Percentiles rank a stretch among this genome's conserved stretches.
phyloP scores from a whole-genome alignment of 2,113 vertebrate species.

The Tachuris rubrigastra region DNA sequence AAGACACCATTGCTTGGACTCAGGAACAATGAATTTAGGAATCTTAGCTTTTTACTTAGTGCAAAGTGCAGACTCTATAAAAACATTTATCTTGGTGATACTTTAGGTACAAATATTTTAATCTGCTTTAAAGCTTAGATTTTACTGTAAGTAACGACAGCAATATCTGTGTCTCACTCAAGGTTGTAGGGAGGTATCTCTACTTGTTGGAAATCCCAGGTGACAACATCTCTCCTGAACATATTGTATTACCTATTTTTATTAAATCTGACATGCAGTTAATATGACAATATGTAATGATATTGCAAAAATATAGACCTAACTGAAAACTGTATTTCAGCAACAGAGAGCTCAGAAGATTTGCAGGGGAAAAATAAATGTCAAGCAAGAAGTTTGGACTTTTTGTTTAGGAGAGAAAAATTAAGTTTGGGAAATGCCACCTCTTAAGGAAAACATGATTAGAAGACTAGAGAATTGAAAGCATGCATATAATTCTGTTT shows the following conservation, averaged over 20 bases:
- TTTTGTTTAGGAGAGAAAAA: neutral
- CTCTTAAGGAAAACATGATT: neutral
- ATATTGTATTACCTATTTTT: neutral
- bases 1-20: neutral
- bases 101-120: neutral
- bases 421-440: neutral
- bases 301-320: neutral
- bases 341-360: neutral
- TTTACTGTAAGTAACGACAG: neutral
- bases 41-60: neutral
- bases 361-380: neutral
- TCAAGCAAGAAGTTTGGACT: neutral
- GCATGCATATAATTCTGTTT: neutral
- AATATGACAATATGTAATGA: neutral
- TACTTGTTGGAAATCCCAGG: neutral
- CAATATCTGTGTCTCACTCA: neutral
- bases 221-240: neutral
- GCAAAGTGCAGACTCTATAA: neutral
- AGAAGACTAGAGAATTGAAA: neutral
- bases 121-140: neutral
- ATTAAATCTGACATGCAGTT: neutral
- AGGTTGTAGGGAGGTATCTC: neutral
- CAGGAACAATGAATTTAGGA: rapidly evolving
- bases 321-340: neutral
- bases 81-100: neutral